Base-by-base conservation (phyloP, 2,113 vertebrate species). In the Meleagris gallopavo region DNA sequence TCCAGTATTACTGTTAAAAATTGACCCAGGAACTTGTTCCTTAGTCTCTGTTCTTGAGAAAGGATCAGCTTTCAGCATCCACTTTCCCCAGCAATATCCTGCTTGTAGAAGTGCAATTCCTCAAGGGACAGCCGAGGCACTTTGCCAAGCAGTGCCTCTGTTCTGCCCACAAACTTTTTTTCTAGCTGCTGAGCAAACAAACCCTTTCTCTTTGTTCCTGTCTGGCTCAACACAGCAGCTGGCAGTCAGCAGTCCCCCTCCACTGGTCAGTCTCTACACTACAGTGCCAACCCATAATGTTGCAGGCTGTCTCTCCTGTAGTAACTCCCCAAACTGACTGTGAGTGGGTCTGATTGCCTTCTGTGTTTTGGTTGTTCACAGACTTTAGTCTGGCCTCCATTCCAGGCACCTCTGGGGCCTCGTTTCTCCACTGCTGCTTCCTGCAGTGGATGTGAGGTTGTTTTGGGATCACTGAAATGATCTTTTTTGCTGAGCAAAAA, bases 331-430 rank as follows among this genome's bases (percentile, higher is more conserved):
- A 72, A 52, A 54, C 52, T 7, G 40, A 6, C 45, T 83, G 62
- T 32, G 16, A 69, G 43, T 43, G 20, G 10, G 9, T 80, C 58
- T 65, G 64, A 70, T 29, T 87, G 11, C 50, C 7, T 27, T 62
- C 16, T 2, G 0, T 0, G 0, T 78, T 71, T 73, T 58, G 36
- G 13, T n/a, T 84, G 20, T 36, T 89, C 22, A 5, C 3, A 6
- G 65, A 27, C 40, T 78, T 57, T 34, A 84, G 41, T 38, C 20
- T 67, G 38, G 30, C 13, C 41, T 80, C 41, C 54, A 7, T 61
- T 80, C 40, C 41, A 40, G 73, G 69, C 74, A 24, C n/a, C 1
- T 5, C 29, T 20, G 38, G 20, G 13, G 13, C 20, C 14, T 67
- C 29, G 14, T 41, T 91, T 75, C 43, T 46, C 32, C 34, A 82